Base-by-base conservation (phyloP, 2,113 vertebrate species). In the Misgurnus anguillicaudatus region DNA sequence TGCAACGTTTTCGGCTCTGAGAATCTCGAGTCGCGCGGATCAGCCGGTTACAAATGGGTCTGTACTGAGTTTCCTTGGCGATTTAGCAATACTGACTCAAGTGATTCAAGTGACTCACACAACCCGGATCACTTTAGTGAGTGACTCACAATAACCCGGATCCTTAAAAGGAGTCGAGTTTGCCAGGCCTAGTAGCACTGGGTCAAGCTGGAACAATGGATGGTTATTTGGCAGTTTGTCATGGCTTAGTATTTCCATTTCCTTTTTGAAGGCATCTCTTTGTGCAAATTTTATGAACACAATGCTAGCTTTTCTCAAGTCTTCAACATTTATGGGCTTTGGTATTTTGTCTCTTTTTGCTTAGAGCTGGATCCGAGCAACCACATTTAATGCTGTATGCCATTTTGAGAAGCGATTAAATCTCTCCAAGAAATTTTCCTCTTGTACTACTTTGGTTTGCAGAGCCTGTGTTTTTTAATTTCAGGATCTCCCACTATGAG, bases 401-500 rank as follows among this genome's bases (percentile, higher is more conserved):
- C 55, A 75, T 47, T 81, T 41, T 38, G 51, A 81, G 41, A 81
- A 75, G 16, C 39, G 7, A 60, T 5, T 17, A 17, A 81, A 61
- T 21, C 42, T 31, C 72, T 68, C 67, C 45, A 57, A 17, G 65
- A 80, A 76, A 70, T 58, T 9, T 0, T 61, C 45, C n/a, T 70
- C 24, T 17, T 19, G 21, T 42, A 17, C 72, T 3, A 65, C 17
- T 7, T 6, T 36, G 78, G 24, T 77, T 80, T 80, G 48, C 24
- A 72, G 47, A 4, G 75, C 65, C 24, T 65, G 70, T 42, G 13
- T 58, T 14, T 6, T 21, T 31, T 84, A 14, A 79, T 53, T 72
- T 84, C 83, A 38, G 79, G 70, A 45, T 81, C 75, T 0, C 75
- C 82, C 11, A 80, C 38, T 11, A 81, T n/a, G 61, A 84, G 75